These are phyloP conservation scores for Ciona savignyi DNA, from an alignment of 23 tunicate genomes.

Conservation along the genomic window DNA sequence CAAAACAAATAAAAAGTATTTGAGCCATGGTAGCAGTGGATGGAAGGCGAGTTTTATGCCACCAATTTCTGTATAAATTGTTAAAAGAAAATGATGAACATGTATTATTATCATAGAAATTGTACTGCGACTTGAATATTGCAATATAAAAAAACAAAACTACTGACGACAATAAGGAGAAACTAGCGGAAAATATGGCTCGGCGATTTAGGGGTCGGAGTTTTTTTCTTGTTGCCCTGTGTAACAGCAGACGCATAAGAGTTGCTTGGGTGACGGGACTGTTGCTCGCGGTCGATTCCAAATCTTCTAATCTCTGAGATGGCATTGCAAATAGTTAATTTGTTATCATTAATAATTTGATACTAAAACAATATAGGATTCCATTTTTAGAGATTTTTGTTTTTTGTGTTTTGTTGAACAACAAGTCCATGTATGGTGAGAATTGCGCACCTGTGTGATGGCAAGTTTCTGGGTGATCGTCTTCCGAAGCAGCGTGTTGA, in stretches of 20 bases:
- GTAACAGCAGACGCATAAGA: constrained; percentile 51
- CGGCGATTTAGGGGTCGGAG: background rate
- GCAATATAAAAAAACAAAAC: background rate
- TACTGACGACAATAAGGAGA: background rate
- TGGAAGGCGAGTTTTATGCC: no score
- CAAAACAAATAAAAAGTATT: no score
- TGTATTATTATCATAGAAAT: no score
- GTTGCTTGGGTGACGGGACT: constrained; percentile 25
- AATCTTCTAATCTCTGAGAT: constrained; percentile 81
- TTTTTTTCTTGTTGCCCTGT: constrained; percentile 4
- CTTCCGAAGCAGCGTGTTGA: constrained; percentile 70
- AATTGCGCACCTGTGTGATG: constrained; percentile 90
- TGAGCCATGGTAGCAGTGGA: no score
- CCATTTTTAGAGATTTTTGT: no score
- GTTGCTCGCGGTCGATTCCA: constrained; percentile 83
- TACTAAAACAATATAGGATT: no score
- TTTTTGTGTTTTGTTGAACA: background rate
- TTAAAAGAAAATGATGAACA: no score
- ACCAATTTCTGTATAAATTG: no score
- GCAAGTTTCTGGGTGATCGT: constrained; percentile 93
- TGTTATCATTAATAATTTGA: no score
- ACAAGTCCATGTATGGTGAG: no score
- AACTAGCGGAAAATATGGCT: background rate
- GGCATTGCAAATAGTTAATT: no score
- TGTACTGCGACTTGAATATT: background rate